Base-by-base conservation (phyloP, 2,113 vertebrate genomes). In the Macquaria ambigua region DNA sequence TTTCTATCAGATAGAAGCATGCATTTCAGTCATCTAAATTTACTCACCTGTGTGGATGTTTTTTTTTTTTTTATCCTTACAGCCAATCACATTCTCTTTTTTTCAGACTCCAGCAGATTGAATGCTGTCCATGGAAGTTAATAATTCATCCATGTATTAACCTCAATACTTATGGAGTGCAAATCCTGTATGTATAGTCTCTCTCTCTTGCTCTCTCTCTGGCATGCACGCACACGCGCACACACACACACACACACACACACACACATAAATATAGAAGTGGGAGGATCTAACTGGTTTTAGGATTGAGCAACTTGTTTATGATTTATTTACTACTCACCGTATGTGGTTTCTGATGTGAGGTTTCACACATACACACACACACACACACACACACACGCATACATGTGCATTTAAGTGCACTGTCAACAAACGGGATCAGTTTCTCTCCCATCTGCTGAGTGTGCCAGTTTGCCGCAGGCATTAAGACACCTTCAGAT, bases 391-490 rank as follows among this genome's bases (percentile, higher is more conserved):
- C 41, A 31, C 31, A 14, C 58, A 8, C 20, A 52, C 63, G 74
- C 88, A 76, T 63, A 83, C 82, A 79, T 81, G 73, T 82, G 76
- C 81, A 61, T 94, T 96, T 96, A 94, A 96, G 95, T 95, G 93
- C 94, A 96, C 96, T 93, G 95, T 97, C 96, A 97, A 96, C 90
- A 98, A 95, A 95, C 94, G 96, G 91, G 94, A 96, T 96, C 94
- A 94, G 84, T 94, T 89, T 91, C 89, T 77, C 83, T 93, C 89
- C 94, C 95, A 95, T 93, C 90, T 85, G 84, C 90, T 94, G 93
- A 96, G 94, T 93, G 94, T 95, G 90, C 87, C 77, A 82, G 92
- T 93, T 93, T 95, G 95, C 96, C 90, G 1, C 28, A 96, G 95
- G 96, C 93, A 88, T 93, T 89, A 91, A 93, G 85, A 92, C 91